Conservation (phyloP, 1,140 invertebrate genomes). For the Heliconius himera region DNA sequence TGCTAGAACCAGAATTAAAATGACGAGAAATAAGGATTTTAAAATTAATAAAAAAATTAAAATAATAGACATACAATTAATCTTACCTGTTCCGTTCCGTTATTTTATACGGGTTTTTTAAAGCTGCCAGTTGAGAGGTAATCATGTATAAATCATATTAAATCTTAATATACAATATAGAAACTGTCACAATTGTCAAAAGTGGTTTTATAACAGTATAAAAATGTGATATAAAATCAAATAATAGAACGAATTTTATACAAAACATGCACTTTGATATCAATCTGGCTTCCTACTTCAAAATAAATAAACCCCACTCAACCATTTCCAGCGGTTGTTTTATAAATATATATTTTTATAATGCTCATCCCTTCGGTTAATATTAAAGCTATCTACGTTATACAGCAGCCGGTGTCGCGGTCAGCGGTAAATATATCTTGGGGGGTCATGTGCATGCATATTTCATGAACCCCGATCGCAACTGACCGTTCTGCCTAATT, state of each 20-base stretch:
- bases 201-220: too few relatives aligned
- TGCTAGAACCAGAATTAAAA: not conserved
- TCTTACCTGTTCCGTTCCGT: too few relatives aligned
- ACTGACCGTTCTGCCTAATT: constrained; percentile 20
- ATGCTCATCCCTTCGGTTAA: constrained; percentile 25
- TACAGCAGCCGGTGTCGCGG: constrained; percentile 41
- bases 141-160: too few relatives aligned
- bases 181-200: too few relatives aligned
- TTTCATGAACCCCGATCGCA: constrained; percentile 54
- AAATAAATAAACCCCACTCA: not conserved
- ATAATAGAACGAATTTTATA: not conserved
- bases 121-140: too few relatives aligned
- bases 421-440: constrained; percentile 53
- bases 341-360: constrained; percentile 1
- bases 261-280: not conserved
- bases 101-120: too few relatives aligned
- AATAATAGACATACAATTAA: too few relatives aligned
- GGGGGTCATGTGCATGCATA: constrained; percentile 51
- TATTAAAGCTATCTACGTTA: constrained; percentile 29
- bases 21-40: not conserved
- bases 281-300: not conserved
- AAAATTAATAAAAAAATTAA: too few relatives aligned
- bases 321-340: not conserved
- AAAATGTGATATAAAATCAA: too few relatives aligned
- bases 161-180: too few relatives aligned